phyloP scores from a whole-genome alignment of 1,140 invertebrate species.

The Drosophila suzukii region DNA sequence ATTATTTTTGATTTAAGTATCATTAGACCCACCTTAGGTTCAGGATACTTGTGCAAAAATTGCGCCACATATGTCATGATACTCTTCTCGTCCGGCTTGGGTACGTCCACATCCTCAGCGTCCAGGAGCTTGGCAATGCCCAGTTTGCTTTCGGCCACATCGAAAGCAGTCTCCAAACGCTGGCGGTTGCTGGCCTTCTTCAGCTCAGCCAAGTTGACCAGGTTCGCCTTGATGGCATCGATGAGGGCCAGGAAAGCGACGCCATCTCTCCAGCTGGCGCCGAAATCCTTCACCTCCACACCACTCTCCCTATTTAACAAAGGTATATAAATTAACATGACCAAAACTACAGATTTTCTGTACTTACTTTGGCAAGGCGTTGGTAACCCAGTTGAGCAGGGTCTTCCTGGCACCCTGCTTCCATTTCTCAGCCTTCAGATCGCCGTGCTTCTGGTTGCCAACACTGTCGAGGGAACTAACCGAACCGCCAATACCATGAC shows the following conservation, averaged over 20 bases:
- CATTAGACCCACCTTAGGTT: constrained; percentile 87
- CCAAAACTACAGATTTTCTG: no score
- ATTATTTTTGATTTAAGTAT: no score
- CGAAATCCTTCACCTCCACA: constrained; percentile 97
- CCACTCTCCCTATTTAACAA: constrained; percentile 89
- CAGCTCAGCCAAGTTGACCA: constrained; percentile 94
- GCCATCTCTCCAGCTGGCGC: constrained; percentile 98
- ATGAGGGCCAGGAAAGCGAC: constrained; percentile 98
- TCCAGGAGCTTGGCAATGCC: constrained; percentile 97
- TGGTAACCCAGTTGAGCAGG: constrained; percentile 96
- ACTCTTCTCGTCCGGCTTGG: constrained; percentile 98
- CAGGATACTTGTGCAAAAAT: constrained; percentile 97
- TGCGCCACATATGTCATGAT: constrained; percentile 99
- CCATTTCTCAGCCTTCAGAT: constrained; percentile 90
- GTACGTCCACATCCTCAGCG: constrained; percentile 98
- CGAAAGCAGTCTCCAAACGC: constrained; percentile 96
- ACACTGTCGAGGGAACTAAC: constrained; percentile 92
- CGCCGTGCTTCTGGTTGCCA: constrained; percentile 85
- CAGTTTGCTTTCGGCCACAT: constrained; percentile 95
- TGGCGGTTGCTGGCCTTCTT: constrained; percentile 90
- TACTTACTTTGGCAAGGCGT: constrained; percentile 94
- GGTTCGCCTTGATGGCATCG: constrained; percentile 96
- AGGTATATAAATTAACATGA: background rate
- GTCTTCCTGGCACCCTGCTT: constrained; percentile 96
- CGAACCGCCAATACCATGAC: constrained; percentile 91